Conservation (phyloP, 1,140 invertebrate genomes). For the Pararge aegeria region DNA sequence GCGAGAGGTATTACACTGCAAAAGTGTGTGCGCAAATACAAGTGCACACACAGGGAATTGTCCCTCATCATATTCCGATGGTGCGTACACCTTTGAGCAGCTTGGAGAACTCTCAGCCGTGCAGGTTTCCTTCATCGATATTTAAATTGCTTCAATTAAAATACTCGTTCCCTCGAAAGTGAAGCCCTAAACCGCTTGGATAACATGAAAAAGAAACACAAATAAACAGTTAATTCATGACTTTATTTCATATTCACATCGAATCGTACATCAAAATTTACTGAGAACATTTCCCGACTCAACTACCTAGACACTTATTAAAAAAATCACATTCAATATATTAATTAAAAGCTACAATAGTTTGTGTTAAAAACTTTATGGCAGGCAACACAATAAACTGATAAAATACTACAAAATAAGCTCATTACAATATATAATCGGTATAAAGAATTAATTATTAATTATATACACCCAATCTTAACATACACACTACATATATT, state of each 20-base stretch:
- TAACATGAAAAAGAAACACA: conserved; percentile 34
- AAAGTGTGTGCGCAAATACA: too few species aligned
- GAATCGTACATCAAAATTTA: conserved; percentile 64
- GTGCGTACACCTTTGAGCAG: background rate
- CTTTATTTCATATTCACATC: conserved; percentile 68
- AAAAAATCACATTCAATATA: conserved; percentile 68
- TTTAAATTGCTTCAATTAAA: too few species aligned
- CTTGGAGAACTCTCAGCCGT: too few species aligned
- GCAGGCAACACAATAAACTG: conserved; percentile 52
- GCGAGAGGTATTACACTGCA: too few species aligned
- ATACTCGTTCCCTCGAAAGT: too few species aligned
- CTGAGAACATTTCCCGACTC: conserved; percentile 57
- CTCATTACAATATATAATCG: conserved; percentile 22
- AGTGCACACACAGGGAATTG: too few species aligned
- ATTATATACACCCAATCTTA: too few species aligned
- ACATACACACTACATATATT: too few species aligned
- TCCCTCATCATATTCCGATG: too few species aligned
- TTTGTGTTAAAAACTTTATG: conserved; percentile 53
- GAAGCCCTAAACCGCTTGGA: too few species aligned
- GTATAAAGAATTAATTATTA: too few species aligned
- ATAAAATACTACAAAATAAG: conserved; percentile 36
- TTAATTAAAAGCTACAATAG: conserved; percentile 47
- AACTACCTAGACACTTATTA: conserved; percentile 54
- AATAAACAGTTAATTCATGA: conserved; percentile 64
- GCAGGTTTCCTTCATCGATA: too few species aligned